Base-by-base conservation (phyloP, 2,113 vertebrate genomes). In the Vicugna pacos region DNA sequence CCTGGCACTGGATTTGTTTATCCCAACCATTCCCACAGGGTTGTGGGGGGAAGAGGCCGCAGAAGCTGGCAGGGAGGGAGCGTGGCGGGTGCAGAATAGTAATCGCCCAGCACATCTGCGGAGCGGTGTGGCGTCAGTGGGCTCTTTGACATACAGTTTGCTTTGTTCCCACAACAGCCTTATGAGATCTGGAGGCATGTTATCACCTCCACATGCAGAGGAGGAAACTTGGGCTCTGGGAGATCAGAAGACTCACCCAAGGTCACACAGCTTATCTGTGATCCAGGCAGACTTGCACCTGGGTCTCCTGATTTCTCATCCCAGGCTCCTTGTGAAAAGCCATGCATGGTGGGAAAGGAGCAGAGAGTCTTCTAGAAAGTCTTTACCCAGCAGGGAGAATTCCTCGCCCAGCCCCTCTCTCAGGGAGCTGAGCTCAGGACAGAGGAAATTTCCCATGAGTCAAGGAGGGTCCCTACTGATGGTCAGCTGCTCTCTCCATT, bases 1-100 rank as follows among this genome's bases (percentile, higher is more conserved):
- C 0, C 0, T 92, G 84, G 97, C 96, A 93, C 93, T 2, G 64
- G 96, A 92, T 98, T 98, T 98, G 98, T 98, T 98, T 69, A 56
- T 95, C 81, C 92, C 91, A 17, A 38, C 94, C 80, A 48, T 90
- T 70, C 5, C 73, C 52, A 52, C 84, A 8, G 50, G 96, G 64
- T 11, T 6, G 73, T 73, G 7, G 15, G 89, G 24, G 38, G 73
- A 35, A 73, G 69, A 92, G 90, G 69, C 91, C 14, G 1, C 35
- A 20, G 50, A 60, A 22, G 46, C 90, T 48, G 76, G 88, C 28
- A 19, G 65, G 80, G 35, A 62, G 35, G 1, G 50, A 0, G 38
- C 30, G 26, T 0, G 13, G 50, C 11, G 3, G 50, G 50, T 1
- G 32, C 3, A 0, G 50, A 50, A 52, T 14, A n/a, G 89, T 50